Evolutionary conservation across 2,888 invertebrate genomes (phyloP), one percentile per base, ranked within the genome.

Genomic region (Charanyca ferruginea): DNA sequence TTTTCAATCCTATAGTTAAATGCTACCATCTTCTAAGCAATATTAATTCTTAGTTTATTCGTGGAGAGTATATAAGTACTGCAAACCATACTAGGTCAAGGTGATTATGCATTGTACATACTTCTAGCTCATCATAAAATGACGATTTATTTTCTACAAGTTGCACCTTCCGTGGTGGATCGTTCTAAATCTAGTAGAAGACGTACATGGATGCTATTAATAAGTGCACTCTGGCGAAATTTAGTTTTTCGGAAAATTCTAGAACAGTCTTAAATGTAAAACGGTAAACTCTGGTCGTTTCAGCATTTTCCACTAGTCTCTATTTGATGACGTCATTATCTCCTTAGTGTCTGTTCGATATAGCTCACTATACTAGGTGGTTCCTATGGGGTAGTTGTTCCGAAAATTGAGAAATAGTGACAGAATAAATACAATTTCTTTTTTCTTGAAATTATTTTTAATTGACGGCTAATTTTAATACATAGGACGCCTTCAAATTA

Each of bases 181-280:
- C 28, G 9, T 58, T 44, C 32, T 11, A 53, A 58, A 38, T 20
- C 22, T 22, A 18, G n/a, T 9, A 9, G 13, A 42, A 22, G 25
- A 53, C 47, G 64, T 42, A 18, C 28, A 25, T 25, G 20, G 18
- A 0, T 13, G 48, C 13, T 72, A 69, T 76, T 55, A 55, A 68
- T 60, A 75, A 9, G 28, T 54, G 7, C 16, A 55, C 57, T 38
- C 38, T 7, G 11, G 0, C 8, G n/a, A 9, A 35, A 62, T 42
- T n/a, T 41, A 0, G 23, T 48, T 20, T 72, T 62, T 22, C 18
- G 35, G 66, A 60, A 42, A 9, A 47, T 69, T 65, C 22, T 38
- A 16, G 6, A 9, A 20, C 7, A 58, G 28, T 65, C 23, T 42
- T 22, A 23, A 70, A 32, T 11, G 32, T 11, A 32, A 32, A 57